Evolutionary conservation across 2,113 vertebrate genomes (phyloP).

Genomic region (Trematocara stigmaticum): DNA sequence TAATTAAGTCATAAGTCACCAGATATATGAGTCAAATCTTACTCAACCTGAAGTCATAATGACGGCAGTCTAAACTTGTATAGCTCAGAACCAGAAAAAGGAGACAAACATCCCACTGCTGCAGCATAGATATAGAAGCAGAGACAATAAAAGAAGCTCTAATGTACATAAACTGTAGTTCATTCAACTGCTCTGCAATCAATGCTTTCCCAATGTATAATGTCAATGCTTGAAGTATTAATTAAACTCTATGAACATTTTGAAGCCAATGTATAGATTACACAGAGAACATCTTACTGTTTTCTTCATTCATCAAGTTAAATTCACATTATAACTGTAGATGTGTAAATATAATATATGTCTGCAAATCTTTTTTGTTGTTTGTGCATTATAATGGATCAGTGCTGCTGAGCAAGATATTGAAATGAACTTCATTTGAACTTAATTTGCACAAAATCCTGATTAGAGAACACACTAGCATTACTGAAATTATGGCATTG

Average conservation of each 20-base stretch:
- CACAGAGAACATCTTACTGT: background rate
- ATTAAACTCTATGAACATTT: background rate
- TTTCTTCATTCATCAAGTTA: background rate
- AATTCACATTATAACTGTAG: background rate
- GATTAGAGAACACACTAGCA: background rate
- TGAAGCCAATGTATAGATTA: background rate
- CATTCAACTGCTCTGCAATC: background rate
- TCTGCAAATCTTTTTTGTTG: background rate
- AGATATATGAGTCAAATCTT: background rate
- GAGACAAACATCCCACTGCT: background rate
- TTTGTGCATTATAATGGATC: background rate
- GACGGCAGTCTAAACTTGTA: background rate
- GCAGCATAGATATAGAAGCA: background rate
- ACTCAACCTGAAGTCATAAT: background rate
- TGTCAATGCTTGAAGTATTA: background rate
- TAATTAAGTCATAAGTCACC: background rate
- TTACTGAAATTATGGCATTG: background rate
- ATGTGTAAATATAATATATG: background rate
- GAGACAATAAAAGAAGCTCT: background rate
- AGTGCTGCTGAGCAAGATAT: background rate
- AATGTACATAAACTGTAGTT: background rate
- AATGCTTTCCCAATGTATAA: background rate
- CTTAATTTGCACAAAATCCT: conserved; percentile 14
- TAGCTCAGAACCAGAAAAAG: background rate
- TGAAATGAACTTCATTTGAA: conserved; percentile 26